phyloP scores from a whole-genome alignment of 2,888 invertebrate species.

The Glyphotaelius pellucidus region DNA sequence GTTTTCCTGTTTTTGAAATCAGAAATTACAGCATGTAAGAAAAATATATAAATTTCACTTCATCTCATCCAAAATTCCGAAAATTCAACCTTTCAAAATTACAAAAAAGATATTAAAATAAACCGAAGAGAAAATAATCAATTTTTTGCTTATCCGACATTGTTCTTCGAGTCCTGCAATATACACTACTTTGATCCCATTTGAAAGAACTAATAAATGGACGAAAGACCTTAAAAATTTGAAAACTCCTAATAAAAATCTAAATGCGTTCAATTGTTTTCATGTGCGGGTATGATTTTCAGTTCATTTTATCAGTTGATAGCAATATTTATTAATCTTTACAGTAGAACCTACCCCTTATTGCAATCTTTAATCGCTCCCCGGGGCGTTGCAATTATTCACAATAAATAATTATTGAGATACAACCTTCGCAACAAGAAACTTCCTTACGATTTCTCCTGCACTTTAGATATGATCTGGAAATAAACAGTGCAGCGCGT shows the following conservation, averaged over 20 bases:
- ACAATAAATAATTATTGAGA: conserved; percentile 27
- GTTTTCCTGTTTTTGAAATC: no score
- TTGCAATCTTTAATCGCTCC: conserved; percentile 12
- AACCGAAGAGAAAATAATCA: no score
- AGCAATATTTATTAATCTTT: neutral
- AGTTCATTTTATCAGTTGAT: neutral
- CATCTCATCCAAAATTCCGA: no score
- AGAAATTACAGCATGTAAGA: no score
- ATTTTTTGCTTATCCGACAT: no score
- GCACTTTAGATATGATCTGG: neutral
- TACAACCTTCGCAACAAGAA: conserved; percentile 2
- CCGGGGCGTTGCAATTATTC: neutral
- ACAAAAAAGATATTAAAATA: no score
- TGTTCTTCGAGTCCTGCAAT: no score
- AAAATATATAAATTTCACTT: no score
- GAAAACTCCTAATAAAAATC: neutral
- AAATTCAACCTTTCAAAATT: no score
- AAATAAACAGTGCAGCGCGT: conserved; percentile 9
- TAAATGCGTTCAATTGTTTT: neutral
- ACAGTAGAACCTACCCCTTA: conserved; percentile 1
- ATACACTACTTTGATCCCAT: neutral
- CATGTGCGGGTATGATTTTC: neutral
- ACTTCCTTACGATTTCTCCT: conserved; percentile 18
- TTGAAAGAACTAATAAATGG: neutral
- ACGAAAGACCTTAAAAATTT: neutral